These are phyloP conservation scores for Hylaeus volcanicus DNA, from an alignment of 1,140 invertebrate genomes.

Conservation along the genomic window DNA sequence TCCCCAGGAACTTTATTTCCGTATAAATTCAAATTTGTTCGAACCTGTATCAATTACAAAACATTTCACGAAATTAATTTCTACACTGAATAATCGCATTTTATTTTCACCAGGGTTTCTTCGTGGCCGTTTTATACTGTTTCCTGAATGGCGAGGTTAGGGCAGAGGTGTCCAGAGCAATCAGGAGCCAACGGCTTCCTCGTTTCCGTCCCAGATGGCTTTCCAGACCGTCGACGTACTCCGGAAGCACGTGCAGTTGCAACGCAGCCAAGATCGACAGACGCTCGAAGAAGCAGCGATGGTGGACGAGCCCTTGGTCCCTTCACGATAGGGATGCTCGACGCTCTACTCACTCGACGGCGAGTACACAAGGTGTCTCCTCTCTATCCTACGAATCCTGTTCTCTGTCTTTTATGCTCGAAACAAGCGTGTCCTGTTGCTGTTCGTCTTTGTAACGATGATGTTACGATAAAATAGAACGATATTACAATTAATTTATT, in stretches of 20 bases:
- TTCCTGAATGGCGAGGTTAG: constrained; percentile 86
- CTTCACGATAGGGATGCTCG: constrained; percentile 55
- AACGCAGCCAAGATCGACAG: constrained; percentile 59
- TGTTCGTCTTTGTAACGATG: background rate
- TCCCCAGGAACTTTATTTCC: too few species aligned
- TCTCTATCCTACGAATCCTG: constrained; percentile 54
- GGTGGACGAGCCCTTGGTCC: constrained; percentile 66
- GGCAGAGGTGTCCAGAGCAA: constrained; percentile 76
- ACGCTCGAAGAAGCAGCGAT: constrained; percentile 40
- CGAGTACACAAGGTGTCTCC: constrained; percentile 75
- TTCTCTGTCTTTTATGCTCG: background rate
- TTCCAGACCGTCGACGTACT: constrained; percentile 62
- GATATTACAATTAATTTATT: too few species aligned
- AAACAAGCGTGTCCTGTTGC: background rate
- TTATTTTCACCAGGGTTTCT: constrained; percentile 82
- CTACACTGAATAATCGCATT: background rate
- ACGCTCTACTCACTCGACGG: constrained; percentile 74
- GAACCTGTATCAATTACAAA: too few species aligned
- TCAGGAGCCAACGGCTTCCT: constrained; percentile 68
- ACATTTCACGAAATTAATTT: too few species aligned
- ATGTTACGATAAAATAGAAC: too few species aligned
- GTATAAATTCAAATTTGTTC: too few species aligned
- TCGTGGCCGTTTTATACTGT: constrained; percentile 86
- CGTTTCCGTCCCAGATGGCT: constrained; percentile 55
- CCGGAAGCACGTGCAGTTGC: constrained; percentile 71